Evolutionary conservation across 2,797 vertebrate genomes (phyloP).

Genomic region (Myiotriccus ornatus): DNA sequence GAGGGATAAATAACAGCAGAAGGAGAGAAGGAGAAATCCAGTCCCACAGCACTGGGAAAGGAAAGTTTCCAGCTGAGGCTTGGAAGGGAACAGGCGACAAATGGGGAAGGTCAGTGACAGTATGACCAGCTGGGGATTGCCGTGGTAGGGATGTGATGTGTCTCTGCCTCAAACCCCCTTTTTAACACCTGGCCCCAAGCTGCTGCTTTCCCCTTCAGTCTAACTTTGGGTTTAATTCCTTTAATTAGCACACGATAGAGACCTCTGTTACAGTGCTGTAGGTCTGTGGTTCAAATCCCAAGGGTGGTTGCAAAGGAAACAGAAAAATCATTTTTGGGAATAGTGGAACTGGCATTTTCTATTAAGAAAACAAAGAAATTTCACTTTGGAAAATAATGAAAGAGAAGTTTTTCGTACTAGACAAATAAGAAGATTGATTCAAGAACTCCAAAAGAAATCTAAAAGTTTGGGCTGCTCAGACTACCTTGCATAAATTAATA

Average conservation of each 20-base stretch:
- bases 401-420: background rate
- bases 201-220: background rate
- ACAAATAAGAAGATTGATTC: background rate
- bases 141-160: rapidly evolving
- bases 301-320: background rate
- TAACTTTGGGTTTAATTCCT: background rate
- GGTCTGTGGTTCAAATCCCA: slow-evolving; percentile 49
- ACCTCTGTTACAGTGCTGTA: slow-evolving; percentile 39
- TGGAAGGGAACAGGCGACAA: background rate
- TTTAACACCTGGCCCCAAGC: background rate
- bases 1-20: slow-evolving; percentile 13
- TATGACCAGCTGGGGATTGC: background rate
- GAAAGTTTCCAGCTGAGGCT: background rate
- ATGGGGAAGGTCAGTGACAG: background rate
- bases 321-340: background rate
- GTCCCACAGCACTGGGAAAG: rapidly evolving
- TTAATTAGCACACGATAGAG: background rate
- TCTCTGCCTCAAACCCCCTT: background rate
- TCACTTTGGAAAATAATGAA: background rate
- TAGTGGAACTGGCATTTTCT: background rate
- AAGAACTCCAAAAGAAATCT: background rate
- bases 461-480: background rate
- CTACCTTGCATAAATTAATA: background rate
- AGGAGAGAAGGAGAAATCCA: background rate
- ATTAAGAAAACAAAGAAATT: slow-evolving; percentile 32